Conservation (phyloP, 2,113 vertebrate species). For the Alectura lathami region DNA sequence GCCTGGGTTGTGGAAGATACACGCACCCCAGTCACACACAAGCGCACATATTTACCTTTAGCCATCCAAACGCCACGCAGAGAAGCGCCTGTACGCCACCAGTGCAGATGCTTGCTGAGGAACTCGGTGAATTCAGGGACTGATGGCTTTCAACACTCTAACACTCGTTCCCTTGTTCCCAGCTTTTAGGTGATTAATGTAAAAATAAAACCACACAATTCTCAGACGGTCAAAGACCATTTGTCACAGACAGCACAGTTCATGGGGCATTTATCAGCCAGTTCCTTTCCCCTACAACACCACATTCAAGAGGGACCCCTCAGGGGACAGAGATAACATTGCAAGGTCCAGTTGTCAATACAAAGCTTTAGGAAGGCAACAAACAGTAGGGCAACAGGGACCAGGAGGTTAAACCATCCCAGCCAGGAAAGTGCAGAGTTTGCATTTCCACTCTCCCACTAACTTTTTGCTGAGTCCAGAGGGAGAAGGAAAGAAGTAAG, state of each 20-base stretch:
- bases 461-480: not conserved
- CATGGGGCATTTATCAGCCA: not conserved
- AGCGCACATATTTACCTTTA: not conserved
- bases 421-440: not conserved
- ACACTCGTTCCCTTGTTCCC: not conserved
- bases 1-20: not conserved
- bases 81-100: fast-evolving
- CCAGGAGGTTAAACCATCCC: not conserved
- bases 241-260: not conserved
- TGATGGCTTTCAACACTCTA: not conserved
- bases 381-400: not conserved
- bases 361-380: not conserved
- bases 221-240: not conserved
- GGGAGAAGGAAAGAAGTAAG: not conserved
- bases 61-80: fast-evolving
- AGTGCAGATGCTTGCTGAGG: fast-evolving
- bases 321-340: not conserved
- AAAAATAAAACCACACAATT: not conserved
- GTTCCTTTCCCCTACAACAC: not conserved
- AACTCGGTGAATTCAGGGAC: fast-evolving
- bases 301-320: not conserved
- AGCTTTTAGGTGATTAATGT: not conserved
- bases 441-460: not conserved
- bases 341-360: not conserved
- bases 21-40: not conserved